phyloP scores from a whole-genome alignment of 2,113 vertebrate species.

The Donacobius atricapilla region DNA sequence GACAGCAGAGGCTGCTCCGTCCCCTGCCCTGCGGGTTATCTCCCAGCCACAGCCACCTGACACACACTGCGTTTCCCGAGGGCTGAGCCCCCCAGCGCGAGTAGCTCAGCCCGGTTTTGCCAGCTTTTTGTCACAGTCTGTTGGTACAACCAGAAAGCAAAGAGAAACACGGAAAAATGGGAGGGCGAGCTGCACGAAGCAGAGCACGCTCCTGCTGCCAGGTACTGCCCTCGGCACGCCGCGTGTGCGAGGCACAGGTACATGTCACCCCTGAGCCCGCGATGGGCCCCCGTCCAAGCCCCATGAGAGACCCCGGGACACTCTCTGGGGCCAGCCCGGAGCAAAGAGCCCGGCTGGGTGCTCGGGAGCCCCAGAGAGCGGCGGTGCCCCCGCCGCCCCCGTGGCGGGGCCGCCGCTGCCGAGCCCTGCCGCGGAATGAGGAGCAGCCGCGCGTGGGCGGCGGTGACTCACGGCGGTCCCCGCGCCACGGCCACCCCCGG shows the following conservation, averaged over 20 bases:
- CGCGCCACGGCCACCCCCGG: not conserved
- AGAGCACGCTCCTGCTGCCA: not conserved
- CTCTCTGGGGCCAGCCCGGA: not conserved
- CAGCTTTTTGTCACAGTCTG: not conserved
- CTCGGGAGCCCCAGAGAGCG: not conserved
- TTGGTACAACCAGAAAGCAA: not conserved
- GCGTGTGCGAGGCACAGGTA: not conserved
- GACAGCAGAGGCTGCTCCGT: not conserved
- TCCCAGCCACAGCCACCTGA: not conserved
- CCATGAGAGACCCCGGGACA: fast-evolving
- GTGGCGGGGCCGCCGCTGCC: constrained; percentile 46
- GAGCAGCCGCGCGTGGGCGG: constrained; percentile 62
- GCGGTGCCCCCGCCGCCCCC: not conserved
- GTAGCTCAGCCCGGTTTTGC: not conserved
- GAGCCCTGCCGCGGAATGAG: constrained; percentile 71
- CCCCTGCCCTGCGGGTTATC: not conserved
- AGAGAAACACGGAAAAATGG: not conserved
- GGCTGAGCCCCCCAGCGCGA: fast-evolving
- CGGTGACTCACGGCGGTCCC: not conserved
- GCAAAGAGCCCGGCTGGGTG: not conserved
- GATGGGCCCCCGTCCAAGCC: fast-evolving
- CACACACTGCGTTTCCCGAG: fast-evolving
- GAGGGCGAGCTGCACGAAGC: not conserved
- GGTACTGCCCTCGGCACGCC: not conserved
- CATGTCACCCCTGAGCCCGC: not conserved